These are phyloP conservation scores for Vanessa cardui DNA, from an alignment of 2,888 invertebrate species.

Conservation along the genomic window DNA sequence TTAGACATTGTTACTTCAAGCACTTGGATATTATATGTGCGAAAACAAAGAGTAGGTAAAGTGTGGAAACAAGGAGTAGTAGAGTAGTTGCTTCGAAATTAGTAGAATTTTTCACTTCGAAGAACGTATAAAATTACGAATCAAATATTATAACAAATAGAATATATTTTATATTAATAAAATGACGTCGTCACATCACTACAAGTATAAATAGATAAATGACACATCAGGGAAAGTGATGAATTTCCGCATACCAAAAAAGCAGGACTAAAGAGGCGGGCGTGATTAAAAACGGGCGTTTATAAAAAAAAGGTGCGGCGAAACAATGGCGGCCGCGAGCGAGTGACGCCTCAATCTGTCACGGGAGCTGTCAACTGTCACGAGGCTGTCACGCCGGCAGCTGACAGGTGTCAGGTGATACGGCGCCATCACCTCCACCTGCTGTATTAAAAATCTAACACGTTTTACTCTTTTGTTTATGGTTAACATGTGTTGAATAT, in stretches of 20 bases:
- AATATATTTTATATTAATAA: too few relatives aligned
- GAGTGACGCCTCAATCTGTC: conserved; percentile 73
- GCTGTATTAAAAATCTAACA: conserved; percentile 39
- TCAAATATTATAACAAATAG: too few relatives aligned
- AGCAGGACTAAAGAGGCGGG: conserved; percentile 34
- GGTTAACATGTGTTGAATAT: background rate
- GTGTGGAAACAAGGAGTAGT: too few relatives aligned
- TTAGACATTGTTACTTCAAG: too few relatives aligned
- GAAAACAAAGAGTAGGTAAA: too few relatives aligned
- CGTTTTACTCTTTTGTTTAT: conserved; percentile 5
- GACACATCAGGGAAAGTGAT: conserved; percentile 1
- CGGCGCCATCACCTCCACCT: conserved; percentile 51
- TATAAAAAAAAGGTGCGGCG: conserved; percentile 51
- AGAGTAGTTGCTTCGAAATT: too few relatives aligned
- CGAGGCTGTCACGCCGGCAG: conserved; percentile 53
- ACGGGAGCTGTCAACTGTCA: conserved; percentile 63
- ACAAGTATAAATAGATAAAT: conserved; percentile 3
- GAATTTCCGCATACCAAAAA: conserved; percentile 24
- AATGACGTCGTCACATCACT: background rate
- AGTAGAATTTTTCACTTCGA: too few relatives aligned
- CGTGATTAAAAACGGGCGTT: conserved; percentile 50
- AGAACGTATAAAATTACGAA: too few relatives aligned
- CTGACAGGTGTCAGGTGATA: conserved; percentile 50
- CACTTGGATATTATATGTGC: too few relatives aligned
- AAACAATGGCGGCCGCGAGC: conserved; percentile 60